phyloP scores from a whole-genome alignment of 2,888 invertebrate genomes.

The Drosophila atripex region DNA sequence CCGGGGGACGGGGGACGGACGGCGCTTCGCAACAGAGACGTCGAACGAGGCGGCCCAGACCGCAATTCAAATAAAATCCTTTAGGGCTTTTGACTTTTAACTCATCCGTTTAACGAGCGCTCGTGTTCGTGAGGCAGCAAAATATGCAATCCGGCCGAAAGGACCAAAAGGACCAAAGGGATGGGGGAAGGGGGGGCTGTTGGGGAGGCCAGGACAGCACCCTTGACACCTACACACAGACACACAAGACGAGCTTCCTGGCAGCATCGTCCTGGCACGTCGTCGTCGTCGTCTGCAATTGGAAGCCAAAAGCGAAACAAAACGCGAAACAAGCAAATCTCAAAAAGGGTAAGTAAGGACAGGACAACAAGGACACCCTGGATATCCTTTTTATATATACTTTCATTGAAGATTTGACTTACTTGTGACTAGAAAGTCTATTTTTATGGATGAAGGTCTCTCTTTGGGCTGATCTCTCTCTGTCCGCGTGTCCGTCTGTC shows the following conservation, averaged over 20 bases:
- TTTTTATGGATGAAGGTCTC: too few species aligned
- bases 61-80: conserved; percentile 82
- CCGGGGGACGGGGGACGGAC: too few species aligned
- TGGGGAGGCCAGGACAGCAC: conserved; percentile 65
- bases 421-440: too few species aligned
- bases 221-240: conserved; percentile 69
- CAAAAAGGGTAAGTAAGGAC: conserved; percentile 11
- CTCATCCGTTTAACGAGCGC: conserved; percentile 79
- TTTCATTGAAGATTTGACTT: too few species aligned
- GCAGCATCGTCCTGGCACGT: conserved; percentile 49
- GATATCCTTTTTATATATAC: neutral
- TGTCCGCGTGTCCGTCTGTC: too few species aligned
- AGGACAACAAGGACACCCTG: conserved; percentile 29
- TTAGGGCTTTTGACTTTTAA: conserved; percentile 82
- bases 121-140: conserved; percentile 69
- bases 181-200: neutral
- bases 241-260: conserved; percentile 12
- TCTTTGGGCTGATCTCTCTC: too few species aligned
- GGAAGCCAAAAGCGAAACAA: conserved; percentile 55
- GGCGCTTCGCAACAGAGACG: conserved; percentile 44
- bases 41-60: conserved; percentile 69
- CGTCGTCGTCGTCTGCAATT: conserved; percentile 50
- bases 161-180: too few species aligned
- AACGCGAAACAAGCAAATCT: conserved; percentile 44
- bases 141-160: conserved; percentile 24